Conservation (phyloP, 2,113 vertebrate genomes). For the Trogon surrucura region DNA sequence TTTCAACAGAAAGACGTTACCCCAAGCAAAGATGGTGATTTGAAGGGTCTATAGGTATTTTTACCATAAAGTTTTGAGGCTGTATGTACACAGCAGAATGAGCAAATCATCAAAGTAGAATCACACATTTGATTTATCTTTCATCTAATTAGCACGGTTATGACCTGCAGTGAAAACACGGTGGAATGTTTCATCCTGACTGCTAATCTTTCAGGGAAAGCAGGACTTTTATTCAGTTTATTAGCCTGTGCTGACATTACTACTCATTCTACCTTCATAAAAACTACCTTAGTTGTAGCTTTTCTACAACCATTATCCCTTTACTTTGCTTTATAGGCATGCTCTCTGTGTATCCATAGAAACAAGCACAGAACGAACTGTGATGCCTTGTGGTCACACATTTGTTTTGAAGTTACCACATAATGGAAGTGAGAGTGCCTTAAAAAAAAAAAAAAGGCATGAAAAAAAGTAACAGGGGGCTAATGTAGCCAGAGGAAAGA, state of each 20-base stretch:
- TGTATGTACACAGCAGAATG: not conserved
- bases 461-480: not conserved
- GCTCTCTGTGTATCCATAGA: not conserved
- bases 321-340: not conserved
- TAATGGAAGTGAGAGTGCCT: not conserved
- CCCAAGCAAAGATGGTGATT: not conserved
- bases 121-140: not conserved
- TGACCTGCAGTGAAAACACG: not conserved
- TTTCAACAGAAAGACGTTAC: not conserved
- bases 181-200: not conserved
- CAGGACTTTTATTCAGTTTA: not conserved
- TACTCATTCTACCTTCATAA: not conserved
- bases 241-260: not conserved
- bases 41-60: not conserved
- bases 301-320: not conserved
- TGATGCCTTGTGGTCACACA: not conserved
- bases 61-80: not conserved
- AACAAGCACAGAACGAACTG: not conserved
- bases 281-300: not conserved
- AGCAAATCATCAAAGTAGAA: not conserved
- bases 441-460: not conserved
- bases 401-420: not conserved
- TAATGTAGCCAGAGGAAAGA: not conserved
- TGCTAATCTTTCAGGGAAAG: not conserved
- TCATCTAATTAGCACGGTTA: not conserved